These are phyloP conservation scores for Aleiodes leptofemur DNA, from an alignment of 2,888 invertebrate species.

Conservation along the genomic window DNA sequence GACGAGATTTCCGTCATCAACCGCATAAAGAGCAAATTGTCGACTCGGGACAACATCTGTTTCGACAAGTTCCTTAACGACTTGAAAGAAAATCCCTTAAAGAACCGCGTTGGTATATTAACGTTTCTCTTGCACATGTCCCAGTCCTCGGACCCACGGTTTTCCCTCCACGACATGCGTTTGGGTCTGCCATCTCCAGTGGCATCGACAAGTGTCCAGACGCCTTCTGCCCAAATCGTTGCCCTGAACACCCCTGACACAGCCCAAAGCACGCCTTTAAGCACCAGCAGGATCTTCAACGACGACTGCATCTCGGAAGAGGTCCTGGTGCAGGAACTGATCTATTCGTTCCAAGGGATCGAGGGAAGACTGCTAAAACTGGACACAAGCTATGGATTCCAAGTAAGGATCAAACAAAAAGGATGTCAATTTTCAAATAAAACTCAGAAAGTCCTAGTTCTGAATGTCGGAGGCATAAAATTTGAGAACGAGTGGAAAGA, in stretches of 20 bases:
- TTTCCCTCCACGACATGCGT: slow-evolving; percentile 67
- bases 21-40: slow-evolving; percentile 69
- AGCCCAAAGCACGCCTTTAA: slow-evolving; percentile 55
- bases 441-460: too few relatives aligned
- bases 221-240: slow-evolving; percentile 63
- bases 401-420: slow-evolving; percentile 52
- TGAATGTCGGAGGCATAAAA: too few relatives aligned
- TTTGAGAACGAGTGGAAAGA: too few relatives aligned
- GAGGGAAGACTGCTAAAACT: slow-evolving; percentile 85
- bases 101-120: slow-evolving; percentile 66
- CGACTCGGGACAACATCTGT: slow-evolving; percentile 62
- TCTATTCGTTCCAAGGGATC: slow-evolving; percentile 93
- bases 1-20: slow-evolving; percentile 68
- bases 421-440: too few relatives aligned
- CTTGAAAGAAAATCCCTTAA: slow-evolving; percentile 69
- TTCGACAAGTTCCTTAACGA: slow-evolving; percentile 71
- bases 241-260: slow-evolving; percentile 62
- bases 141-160: slow-evolving; percentile 64
- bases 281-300: slow-evolving; percentile 62
- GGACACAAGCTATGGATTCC: slow-evolving; percentile 81
- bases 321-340: slow-evolving; percentile 84
- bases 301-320: slow-evolving; percentile 75
- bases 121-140: slow-evolving; percentile 67
- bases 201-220: slow-evolving; percentile 68
- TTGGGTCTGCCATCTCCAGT: slow-evolving; percentile 63